Percentiles rank a stretch among this genome's conserved stretches.
phyloP scores from a whole-genome alignment of 1,140 invertebrate species.

The Pantala flavescens region DNA sequence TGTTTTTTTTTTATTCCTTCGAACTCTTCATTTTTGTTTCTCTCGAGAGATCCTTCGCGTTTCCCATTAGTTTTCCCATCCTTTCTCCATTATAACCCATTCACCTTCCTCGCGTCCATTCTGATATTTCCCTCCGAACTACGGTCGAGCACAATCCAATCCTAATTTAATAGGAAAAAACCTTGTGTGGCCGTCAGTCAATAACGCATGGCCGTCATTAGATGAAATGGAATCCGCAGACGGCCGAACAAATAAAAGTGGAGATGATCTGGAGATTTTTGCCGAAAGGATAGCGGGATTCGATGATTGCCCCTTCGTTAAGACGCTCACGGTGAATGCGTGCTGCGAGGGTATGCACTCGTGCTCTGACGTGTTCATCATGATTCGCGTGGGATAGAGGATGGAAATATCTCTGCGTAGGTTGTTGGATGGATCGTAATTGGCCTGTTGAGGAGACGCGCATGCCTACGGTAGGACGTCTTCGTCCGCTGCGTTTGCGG shows the following conservation, averaged over 20 bases:
- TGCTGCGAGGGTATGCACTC: neutral
- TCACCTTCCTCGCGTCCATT: neutral
- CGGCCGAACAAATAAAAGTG: neutral
- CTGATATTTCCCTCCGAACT: neutral
- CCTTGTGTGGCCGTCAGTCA: slow-evolving; percentile 6
- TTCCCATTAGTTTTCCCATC: neutral
- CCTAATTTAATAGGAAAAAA: slow-evolving; percentile 6
- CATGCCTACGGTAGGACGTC: neutral
- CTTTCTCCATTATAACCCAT: neutral
- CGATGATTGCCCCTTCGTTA: neutral
- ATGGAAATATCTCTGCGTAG: neutral
- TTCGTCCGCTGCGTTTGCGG: neutral
- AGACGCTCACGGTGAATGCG: neutral
- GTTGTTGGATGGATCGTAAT: neutral
- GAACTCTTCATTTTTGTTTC: too few species aligned
- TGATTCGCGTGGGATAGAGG: neutral
- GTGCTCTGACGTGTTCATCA: neutral
- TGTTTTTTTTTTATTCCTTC: too few species aligned
- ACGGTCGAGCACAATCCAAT: neutral
- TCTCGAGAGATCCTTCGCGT: neutral
- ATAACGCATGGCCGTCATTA: slow-evolving; percentile 2
- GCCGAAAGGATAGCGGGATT: neutral
- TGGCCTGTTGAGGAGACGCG: neutral
- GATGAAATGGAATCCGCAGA: neutral
- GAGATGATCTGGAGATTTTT: neutral